Conservation (phyloP, 1,140 invertebrate species). For the Eueides isabella region DNA sequence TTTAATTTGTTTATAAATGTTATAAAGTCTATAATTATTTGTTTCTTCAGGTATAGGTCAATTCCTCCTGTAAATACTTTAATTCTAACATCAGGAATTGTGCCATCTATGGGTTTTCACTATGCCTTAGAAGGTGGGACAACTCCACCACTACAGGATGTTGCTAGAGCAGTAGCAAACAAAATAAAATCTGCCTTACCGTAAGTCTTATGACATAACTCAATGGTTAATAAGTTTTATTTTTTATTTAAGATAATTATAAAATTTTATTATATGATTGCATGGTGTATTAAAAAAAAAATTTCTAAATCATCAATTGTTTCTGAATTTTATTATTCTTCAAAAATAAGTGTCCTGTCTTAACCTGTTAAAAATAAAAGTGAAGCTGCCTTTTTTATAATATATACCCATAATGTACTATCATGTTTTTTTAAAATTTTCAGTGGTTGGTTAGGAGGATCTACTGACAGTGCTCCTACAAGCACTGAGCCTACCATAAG, state of each 20-base stretch:
- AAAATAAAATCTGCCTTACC: constrained; percentile 94
- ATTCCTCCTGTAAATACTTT: constrained; percentile 90
- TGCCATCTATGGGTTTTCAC: constrained; percentile 94
- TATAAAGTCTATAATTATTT: background rate
- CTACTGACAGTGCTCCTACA: constrained; percentile 72
- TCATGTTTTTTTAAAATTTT: constrained; percentile 8
- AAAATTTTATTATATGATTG: too few relatives aligned
- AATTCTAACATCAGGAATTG: constrained; percentile 90
- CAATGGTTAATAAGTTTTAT: too few relatives aligned
- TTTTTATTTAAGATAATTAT: too few relatives aligned
- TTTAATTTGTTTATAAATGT: background rate
- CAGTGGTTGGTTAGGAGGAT: constrained; percentile 83
- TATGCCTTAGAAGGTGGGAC: constrained; percentile 93
- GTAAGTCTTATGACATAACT: constrained; percentile 81
- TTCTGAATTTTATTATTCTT: too few relatives aligned
- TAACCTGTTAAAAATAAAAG: too few relatives aligned
- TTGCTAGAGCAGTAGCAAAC: constrained; percentile 93
- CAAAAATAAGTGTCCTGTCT: too few relatives aligned
- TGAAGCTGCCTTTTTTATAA: too few relatives aligned
- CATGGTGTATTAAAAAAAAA: too few relatives aligned
- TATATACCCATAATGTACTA: too few relatives aligned
- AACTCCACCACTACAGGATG: constrained; percentile 89
- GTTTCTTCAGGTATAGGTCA: constrained; percentile 84
- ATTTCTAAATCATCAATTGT: too few relatives aligned
- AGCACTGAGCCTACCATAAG: constrained; percentile 79